Conservation (phyloP, 2,113 vertebrate species). For the Electrona antarctica region DNA sequence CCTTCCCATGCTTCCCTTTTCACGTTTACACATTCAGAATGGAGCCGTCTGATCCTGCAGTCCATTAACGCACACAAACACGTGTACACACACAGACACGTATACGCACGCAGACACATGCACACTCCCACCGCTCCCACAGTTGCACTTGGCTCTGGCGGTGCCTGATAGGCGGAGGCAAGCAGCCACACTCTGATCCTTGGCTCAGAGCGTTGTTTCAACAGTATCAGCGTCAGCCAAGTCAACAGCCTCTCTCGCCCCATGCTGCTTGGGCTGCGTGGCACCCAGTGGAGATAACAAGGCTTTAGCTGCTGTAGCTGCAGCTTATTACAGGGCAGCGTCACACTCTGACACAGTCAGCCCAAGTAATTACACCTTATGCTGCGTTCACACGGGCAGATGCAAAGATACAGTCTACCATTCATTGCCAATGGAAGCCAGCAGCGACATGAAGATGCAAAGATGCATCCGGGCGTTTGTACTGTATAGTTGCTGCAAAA, state of each 20-base stretch:
- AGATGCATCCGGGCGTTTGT: too few species aligned
- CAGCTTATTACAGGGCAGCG: constrained; percentile 4
- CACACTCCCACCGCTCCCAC: background rate
- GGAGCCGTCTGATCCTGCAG: background rate
- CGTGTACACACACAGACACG: background rate
- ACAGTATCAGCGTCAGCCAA: constrained; percentile 57
- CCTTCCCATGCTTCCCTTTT: too few species aligned
- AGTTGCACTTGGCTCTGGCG: constrained; percentile 51
- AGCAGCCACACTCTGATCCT: constrained; percentile 56
- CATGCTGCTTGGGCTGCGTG: constrained; percentile 42
- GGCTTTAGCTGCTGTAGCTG: constrained; percentile 30
- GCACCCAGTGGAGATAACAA: constrained; percentile 33
- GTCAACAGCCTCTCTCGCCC: constrained; percentile 53
- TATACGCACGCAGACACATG: background rate
- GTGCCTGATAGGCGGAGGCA: constrained; percentile 35
- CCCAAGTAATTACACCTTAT: constrained; percentile 23
- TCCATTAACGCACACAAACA: background rate
- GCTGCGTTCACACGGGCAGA: too few species aligned
- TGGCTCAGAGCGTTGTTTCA: constrained; percentile 60
- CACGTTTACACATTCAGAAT: too few species aligned
- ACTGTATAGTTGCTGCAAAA: too few species aligned
- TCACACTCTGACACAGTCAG: constrained; percentile 22
- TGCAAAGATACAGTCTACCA: too few species aligned
- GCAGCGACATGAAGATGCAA: too few species aligned
- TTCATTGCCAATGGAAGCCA: too few species aligned